A percentile compares a stretch with the other conserved stretches of the same genome.
Conservation (phyloP, 1,140 invertebrate species). For the Cyrtorhinus lividipennis region DNA sequence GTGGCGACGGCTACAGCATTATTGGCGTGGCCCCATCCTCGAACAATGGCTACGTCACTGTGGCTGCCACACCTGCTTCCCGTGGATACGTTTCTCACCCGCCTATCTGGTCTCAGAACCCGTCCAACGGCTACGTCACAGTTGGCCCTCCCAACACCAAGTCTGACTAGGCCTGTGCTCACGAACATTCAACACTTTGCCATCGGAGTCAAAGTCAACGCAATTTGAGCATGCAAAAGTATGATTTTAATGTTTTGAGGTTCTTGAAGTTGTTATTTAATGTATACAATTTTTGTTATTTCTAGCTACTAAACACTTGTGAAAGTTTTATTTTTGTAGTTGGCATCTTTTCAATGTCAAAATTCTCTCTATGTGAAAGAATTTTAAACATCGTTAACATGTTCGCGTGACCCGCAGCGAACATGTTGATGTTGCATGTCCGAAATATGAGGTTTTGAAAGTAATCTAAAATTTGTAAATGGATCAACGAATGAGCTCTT, state of each 20-base stretch:
- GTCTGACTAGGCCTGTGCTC: not conserved
- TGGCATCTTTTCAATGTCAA: not conserved
- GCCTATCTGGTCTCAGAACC: constrained; percentile 1
- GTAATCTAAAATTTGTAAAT: too few species aligned
- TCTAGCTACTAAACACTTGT: not conserved
- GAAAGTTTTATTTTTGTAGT: not conserved
- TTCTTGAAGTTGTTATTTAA: not conserved
- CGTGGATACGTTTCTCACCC: constrained; percentile 14
- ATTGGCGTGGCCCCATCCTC: not conserved
- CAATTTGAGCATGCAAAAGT: not conserved
- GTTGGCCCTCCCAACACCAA: not conserved
- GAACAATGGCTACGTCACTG: constrained; percentile 10
- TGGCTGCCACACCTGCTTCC: constrained; percentile 5
- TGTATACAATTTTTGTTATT: not conserved
- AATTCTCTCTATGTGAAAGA: not conserved
- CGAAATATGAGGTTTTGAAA: not conserved
- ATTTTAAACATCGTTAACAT: not conserved
- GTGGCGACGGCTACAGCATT: constrained; percentile 13
- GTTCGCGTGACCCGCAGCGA: not conserved
- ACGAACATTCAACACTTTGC: not conserved
- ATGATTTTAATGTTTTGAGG: not conserved
- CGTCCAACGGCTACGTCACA: constrained; percentile 9
- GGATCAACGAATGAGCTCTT: too few species aligned
- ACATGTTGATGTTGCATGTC: not conserved
- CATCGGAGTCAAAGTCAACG: not conserved